These are phyloP conservation scores for Tyrannus savana DNA, from an alignment of 2,113 vertebrate genomes.

Conservation along the genomic window DNA sequence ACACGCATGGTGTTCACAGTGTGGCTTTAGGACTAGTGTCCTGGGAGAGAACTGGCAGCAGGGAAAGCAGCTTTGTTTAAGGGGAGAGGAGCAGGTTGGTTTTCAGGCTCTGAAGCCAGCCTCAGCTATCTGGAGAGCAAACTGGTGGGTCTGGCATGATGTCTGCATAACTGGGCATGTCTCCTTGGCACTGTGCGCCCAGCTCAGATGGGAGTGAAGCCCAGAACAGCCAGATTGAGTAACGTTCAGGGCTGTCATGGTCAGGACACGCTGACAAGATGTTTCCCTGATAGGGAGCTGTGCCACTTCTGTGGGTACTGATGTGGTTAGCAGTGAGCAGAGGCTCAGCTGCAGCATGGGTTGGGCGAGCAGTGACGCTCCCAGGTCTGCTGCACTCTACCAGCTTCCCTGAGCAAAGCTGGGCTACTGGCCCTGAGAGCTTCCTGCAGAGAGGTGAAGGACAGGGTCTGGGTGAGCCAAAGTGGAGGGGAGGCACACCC, in stretches of 20 bases:
- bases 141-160: background rate
- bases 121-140: background rate
- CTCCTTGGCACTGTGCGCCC: background rate
- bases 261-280: background rate
- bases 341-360: background rate
- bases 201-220: background rate
- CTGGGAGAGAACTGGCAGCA: background rate
- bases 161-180: background rate
- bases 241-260: background rate
- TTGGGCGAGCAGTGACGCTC: background rate
- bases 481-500: background rate
- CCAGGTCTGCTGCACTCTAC: background rate
- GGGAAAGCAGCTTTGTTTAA: background rate
- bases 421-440: background rate
- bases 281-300: background rate
- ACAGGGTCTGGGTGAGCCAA: background rate
- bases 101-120: background rate
- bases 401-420: background rate
- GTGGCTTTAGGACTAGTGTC: background rate
- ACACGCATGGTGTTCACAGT: rapidly evolving
- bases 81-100: background rate
- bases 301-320: background rate
- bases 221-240: background rate
- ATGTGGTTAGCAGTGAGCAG: background rate
- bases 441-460: background rate